phyloP scores from a whole-genome alignment of 2,113 vertebrate genomes.

The Xiphophorus couchianus region DNA sequence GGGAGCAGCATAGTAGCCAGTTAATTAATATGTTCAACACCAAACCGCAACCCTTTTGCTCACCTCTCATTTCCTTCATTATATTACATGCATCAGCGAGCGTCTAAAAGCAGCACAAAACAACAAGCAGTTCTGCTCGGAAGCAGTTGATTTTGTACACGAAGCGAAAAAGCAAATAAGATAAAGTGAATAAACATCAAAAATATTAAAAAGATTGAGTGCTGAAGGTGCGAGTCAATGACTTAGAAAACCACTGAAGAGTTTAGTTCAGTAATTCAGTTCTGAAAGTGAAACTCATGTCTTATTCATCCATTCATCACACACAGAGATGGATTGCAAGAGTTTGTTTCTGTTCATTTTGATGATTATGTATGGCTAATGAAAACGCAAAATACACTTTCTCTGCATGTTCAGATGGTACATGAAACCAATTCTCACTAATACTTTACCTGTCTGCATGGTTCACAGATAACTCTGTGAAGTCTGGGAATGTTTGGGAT shows the following conservation, averaged over 20 bases:
- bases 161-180: not conserved
- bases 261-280: not conserved
- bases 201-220: not conserved
- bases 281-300: not conserved
- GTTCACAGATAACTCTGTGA: too few relatives aligned
- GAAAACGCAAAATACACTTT: too few relatives aligned
- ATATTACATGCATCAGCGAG: not conserved
- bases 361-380: too few relatives aligned
- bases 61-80: not conserved
- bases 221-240: not conserved
- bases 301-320: too few relatives aligned
- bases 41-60: not conserved
- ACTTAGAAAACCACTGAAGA: not conserved
- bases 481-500: too few relatives aligned
- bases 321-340: too few relatives aligned
- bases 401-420: too few relatives aligned
- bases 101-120: not conserved
- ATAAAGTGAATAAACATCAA: not conserved
- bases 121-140: not conserved
- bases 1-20: not conserved
- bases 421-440: too few relatives aligned
- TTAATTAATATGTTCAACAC: not conserved
- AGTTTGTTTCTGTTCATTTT: too few relatives aligned
- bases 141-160: not conserved
- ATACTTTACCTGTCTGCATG: too few relatives aligned